phyloP scores from a whole-genome alignment of 92 coral and sea anemone species.

The Zoanthus sansibaricus region DNA sequence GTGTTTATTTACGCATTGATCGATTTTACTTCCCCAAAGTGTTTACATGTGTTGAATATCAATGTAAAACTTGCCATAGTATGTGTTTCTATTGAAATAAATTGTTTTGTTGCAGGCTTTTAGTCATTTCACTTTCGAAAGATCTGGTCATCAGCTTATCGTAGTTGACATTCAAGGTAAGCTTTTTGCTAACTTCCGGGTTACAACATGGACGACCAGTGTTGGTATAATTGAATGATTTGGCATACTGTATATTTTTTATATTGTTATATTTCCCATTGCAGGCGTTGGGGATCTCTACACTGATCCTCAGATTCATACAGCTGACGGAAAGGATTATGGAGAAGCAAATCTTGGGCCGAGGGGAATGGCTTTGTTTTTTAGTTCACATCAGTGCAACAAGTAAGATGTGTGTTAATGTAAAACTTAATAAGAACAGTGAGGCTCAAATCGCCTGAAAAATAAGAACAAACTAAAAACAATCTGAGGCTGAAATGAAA shows the following conservation, averaged over 20 bases:
- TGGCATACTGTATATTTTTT: no score
- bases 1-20: no score
- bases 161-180: constrained; percentile 98
- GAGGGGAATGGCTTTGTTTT: constrained; percentile 95
- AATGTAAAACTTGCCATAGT: no score
- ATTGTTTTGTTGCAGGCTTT: constrained; percentile 74
- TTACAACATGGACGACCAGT: neutral
- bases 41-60: no score
- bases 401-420: constrained; percentile 58
- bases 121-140: constrained; percentile 97
- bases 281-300: constrained; percentile 98
- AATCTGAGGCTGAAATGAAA: no score
- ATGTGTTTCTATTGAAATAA: neutral
- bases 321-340: constrained; percentile 84
- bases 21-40: no score
- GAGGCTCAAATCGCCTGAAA: no score
- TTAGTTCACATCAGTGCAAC: constrained; percentile 96
- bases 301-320: constrained; percentile 98
- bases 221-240: no score
- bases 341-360: constrained; percentile 98
- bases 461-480: no score
- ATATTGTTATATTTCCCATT: neutral
- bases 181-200: neutral
- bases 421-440: no score
- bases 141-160: constrained; percentile 94